Evolutionary conservation across 2,888 invertebrate genomes (phyloP).

Genomic region (Latrodectus elegans): DNA sequence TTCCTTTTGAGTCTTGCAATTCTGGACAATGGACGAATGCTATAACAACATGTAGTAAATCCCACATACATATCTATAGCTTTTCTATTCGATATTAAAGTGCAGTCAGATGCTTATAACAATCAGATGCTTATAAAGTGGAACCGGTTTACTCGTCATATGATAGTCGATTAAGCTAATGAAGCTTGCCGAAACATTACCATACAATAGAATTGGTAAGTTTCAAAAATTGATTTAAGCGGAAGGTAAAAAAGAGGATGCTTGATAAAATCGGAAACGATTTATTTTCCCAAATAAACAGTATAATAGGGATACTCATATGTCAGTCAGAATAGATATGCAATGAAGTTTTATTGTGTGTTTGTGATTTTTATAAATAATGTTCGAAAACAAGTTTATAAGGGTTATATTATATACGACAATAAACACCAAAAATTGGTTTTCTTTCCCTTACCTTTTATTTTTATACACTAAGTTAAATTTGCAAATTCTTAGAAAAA

Average conservation of each 20-base stretch:
- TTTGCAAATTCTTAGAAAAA: too few relatives aligned
- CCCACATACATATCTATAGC: slow-evolving; percentile 32
- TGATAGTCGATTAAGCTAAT: slow-evolving; percentile 18
- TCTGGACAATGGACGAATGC: slow-evolving; percentile 49
- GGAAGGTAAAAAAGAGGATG: not conserved
- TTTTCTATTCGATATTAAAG: slow-evolving; percentile 6
- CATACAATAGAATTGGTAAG: slow-evolving; percentile 40
- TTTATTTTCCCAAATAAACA: too few relatives aligned
- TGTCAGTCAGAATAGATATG: not conserved
- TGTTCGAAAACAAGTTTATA: too few relatives aligned
- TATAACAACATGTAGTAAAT: slow-evolving; percentile 54
- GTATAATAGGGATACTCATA: too few relatives aligned
- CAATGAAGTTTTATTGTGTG: too few relatives aligned
- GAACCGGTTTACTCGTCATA: slow-evolving; percentile 54
- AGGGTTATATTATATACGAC: too few relatives aligned
- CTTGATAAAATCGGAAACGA: not conserved
- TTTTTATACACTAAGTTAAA: too few relatives aligned
- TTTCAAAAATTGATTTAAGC: not conserved
- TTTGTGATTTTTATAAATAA: too few relatives aligned
- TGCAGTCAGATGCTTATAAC: slow-evolving; percentile 4
- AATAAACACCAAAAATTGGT: too few relatives aligned
- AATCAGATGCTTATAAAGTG: slow-evolving; percentile 7
- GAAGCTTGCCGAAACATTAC: slow-evolving; percentile 29
- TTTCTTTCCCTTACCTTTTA: too few relatives aligned
- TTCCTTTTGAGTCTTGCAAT: slow-evolving; percentile 23